Base-by-base conservation (phyloP, 2,888 invertebrate species). In the Podotricha telesiphe region DNA sequence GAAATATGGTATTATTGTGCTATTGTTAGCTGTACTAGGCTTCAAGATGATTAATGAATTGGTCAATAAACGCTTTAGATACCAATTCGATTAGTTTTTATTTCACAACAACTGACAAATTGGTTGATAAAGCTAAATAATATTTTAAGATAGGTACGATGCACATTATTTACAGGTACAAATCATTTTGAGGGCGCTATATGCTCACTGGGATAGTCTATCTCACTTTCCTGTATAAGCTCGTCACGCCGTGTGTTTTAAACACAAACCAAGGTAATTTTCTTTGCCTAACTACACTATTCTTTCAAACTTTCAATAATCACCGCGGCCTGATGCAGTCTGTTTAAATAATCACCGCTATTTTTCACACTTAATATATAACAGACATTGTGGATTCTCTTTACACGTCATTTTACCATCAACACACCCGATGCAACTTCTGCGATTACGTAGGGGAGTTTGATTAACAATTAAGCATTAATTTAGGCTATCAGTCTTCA, bases 1-100 rank as follows among this genome's bases (percentile, higher is more conserved):
- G 67, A 62, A 20, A 47, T 67, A 67, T 67, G 20, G 20, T n/a
- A 53, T 45, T 53, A 53, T 15, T 20, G 19, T 48, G 4, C 15
- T 59, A 20, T 37, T 55, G 34, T 34, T 48, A 48, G 20, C 20
- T 11, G 48, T 19, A 20, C 20, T 19, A 8, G 19, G 8, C 47
- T 48, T 48, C 20, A 20, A 20, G 20, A 20, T 48, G 20, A 48
- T 48, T 48, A 48, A 19, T 48, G 48, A n/a, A n/a, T n/a, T n/a
- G n/a, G n/a, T n/a, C n/a, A n/a, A 48, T 10, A 11, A 48, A 20
- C 47, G 48, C 15, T 28, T 55, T n/a, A 34, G 58, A 19, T 58
- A 40, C 40, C 11, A 61, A 61, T 47, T 40, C 20, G 22, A 17
- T 22, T 42, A 59, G 0, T 22, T 20, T 59, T 10, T 20, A 22